phyloP scores from a whole-genome alignment of 2,888 invertebrate genomes.

The Thyatira batis region DNA sequence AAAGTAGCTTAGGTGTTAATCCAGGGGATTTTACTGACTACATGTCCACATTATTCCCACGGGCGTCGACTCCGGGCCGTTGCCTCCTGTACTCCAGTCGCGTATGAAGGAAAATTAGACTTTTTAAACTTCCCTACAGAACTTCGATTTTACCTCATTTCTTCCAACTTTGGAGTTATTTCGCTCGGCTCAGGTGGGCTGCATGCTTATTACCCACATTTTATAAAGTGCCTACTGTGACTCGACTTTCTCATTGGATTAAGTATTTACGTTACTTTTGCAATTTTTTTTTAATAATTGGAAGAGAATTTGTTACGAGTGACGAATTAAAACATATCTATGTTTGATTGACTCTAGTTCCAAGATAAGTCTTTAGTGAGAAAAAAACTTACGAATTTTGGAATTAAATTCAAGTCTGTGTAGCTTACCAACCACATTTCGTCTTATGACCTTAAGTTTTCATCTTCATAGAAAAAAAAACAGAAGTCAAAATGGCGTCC shows the following conservation, averaged over 20 bases:
- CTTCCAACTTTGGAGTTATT: conserved; percentile 52
- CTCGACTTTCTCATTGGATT: background rate
- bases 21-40: too few species aligned
- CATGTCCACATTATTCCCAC: conserved; percentile 33
- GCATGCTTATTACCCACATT: conserved; percentile 56
- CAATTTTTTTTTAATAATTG: background rate
- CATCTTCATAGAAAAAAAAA: background rate
- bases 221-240: conserved; percentile 19
- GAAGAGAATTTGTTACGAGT: too few species aligned
- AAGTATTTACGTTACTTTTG: background rate
- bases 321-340: too few species aligned
- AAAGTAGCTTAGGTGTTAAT: too few species aligned
- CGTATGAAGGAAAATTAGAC: conserved; percentile 79
- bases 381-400: too few species aligned
- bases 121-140: conserved; percentile 72
- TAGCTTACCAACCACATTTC: too few species aligned
- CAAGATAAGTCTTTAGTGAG: too few species aligned
- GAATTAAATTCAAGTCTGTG: too few species aligned
- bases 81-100: conserved; percentile 68
- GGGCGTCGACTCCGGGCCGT: conserved; percentile 23
- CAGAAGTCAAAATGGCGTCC: background rate
- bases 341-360: too few species aligned
- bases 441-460: too few species aligned
- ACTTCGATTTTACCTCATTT: conserved; percentile 77
- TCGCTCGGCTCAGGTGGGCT: conserved; percentile 55